Conservation (phyloP, 2,888 invertebrate species). For the Lepidonotus clava region DNA sequence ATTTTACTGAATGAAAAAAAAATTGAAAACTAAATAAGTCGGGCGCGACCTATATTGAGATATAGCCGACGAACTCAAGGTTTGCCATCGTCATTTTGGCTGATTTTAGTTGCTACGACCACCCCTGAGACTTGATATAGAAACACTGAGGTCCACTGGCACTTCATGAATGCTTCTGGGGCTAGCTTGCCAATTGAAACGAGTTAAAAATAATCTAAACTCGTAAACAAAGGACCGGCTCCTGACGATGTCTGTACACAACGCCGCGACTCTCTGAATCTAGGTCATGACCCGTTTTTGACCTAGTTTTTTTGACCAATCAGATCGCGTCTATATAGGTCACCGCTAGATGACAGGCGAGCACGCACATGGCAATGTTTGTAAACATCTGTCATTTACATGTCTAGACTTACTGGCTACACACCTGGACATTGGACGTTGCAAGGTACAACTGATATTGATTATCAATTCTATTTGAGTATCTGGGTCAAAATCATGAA, state of each 20-base stretch:
- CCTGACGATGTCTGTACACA: neutral
- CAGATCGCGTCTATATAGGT: neutral
- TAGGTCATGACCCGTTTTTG: conserved; percentile 14
- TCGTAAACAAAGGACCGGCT: neutral
- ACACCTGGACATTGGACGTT: too few relatives aligned
- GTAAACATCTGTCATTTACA: too few relatives aligned
- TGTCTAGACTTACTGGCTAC: too few relatives aligned
- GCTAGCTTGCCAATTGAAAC: neutral
- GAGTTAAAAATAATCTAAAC: neutral
- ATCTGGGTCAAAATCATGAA: too few relatives aligned
- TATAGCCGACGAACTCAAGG: too few relatives aligned
- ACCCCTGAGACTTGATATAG: neutral
- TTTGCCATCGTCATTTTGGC: conserved; percentile 54
- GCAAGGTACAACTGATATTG: too few relatives aligned
- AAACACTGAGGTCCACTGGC: neutral
- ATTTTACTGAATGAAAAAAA: too few relatives aligned
- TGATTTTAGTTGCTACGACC: neutral
- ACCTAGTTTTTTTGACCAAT: conserved; percentile 11
- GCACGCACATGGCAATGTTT: too few relatives aligned
- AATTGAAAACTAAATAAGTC: too few relatives aligned
- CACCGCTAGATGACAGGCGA: too few relatives aligned
- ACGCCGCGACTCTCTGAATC: neutral
- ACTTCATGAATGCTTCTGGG: neutral
- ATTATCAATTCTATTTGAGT: too few relatives aligned
- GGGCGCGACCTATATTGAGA: too few relatives aligned